Evolutionary conservation across 2,113 vertebrate species (phyloP).

Genomic region (Cyanocitta stelleri): DNA sequence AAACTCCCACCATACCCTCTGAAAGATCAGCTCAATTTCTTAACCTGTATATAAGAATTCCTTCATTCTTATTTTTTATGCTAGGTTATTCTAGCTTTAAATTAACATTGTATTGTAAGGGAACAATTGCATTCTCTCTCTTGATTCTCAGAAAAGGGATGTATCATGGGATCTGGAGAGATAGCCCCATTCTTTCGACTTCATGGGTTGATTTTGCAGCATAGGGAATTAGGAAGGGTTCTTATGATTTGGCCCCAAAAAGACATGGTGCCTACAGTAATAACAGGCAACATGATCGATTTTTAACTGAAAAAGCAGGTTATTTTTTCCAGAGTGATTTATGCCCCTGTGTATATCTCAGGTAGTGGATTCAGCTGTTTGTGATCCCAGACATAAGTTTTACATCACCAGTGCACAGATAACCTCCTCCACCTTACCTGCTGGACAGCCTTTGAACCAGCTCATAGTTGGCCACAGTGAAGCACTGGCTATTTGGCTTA

Average conservation of each 20-base stretch:
- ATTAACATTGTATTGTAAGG: not conserved
- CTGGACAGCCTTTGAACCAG: not conserved
- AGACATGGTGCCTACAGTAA: not conserved
- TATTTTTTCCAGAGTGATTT: not conserved
- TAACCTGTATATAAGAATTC: not conserved
- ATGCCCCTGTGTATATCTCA: not conserved
- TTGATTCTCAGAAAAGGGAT: not conserved
- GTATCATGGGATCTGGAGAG: not conserved
- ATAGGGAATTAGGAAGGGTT: not conserved
- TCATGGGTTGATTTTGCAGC: not conserved
- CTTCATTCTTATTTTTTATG: not conserved
- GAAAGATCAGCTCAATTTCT: not conserved
- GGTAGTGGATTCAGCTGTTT: not conserved
- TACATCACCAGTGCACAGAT: not conserved
- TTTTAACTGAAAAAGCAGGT: not conserved
- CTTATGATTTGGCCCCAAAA: not conserved
- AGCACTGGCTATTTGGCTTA: not conserved
- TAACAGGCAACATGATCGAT: not conserved
- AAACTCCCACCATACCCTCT: not conserved
- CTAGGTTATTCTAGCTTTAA: not conserved
- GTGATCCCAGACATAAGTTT: not conserved
- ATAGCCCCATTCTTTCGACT: not conserved
- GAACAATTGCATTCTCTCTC: not conserved
- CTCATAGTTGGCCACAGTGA: not conserved
- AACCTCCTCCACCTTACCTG: not conserved